Evolutionary conservation across 2,797 vertebrate species (phyloP).

Genomic region (Rallus crepitans): DNA sequence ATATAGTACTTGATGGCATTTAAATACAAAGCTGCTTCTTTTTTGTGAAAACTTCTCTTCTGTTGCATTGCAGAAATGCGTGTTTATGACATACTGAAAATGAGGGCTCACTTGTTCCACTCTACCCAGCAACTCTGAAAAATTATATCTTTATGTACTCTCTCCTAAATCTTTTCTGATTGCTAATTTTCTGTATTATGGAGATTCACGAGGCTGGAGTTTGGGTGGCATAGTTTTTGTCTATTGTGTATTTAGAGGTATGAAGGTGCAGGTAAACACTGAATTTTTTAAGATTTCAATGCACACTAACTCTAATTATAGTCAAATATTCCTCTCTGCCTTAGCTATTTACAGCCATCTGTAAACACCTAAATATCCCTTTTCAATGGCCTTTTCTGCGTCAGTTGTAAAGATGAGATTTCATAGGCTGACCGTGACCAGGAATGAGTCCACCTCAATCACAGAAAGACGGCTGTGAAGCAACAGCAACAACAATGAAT

Average conservation of each 20-base stretch:
- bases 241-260: not conserved
- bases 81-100: not conserved
- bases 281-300: not conserved
- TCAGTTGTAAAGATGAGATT: not conserved
- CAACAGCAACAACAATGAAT: not conserved
- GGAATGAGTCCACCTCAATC: not conserved
- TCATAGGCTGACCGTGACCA: not conserved
- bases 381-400: not conserved
- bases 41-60: not conserved
- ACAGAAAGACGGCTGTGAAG: not conserved
- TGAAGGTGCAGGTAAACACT: not conserved
- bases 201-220: not conserved
- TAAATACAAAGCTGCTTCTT: not conserved
- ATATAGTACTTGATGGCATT: not conserved
- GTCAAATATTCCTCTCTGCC: not conserved
- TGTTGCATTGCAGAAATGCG: not conserved
- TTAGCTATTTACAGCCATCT: not conserved
- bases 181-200: fast-evolving
- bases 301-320: not conserved
- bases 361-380: not conserved
- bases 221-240: not conserved
- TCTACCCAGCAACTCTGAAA: not conserved
- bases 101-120: not conserved
- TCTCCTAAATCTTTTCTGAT: not conserved
- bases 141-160: not conserved